Conservation (phyloP, 1,140 invertebrate species). For the Protaetia brevitarsis region DNA sequence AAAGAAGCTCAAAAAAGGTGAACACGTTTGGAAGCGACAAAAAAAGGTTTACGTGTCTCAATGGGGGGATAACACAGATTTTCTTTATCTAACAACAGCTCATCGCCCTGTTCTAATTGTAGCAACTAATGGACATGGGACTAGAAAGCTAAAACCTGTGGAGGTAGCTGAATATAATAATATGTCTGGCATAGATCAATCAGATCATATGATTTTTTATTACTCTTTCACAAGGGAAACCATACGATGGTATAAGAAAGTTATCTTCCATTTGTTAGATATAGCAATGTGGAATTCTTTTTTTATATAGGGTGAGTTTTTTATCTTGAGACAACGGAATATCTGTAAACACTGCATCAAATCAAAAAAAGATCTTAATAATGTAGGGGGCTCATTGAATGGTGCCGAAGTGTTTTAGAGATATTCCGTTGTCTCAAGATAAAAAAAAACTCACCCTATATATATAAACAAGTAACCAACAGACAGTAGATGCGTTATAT, state of each 20-base stretch:
- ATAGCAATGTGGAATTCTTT: constrained; percentile 17
- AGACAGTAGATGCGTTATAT: not conserved
- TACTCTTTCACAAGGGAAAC: not conserved
- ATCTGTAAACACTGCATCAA: no score
- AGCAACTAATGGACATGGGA: constrained; percentile 13
- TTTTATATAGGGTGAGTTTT: no score
- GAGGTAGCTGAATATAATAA: constrained; percentile 8
- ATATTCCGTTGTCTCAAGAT: no score
- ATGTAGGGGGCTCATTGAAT: no score
- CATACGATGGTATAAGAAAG: constrained; percentile 25
- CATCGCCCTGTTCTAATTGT: constrained; percentile 20
- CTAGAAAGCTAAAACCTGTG: constrained; percentile 20
- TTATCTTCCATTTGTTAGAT: constrained; percentile 23
- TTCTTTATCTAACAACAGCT: constrained; percentile 23
- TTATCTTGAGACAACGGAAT: no score
- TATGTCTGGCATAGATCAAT: constrained; percentile 10
- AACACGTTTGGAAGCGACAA: constrained; percentile 36
- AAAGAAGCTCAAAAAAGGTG: constrained; percentile 32
- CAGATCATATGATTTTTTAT: no score
- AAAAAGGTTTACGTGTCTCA: not conserved
- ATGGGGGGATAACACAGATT: constrained; percentile 28
- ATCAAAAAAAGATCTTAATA: no score
- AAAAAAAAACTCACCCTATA: no score
- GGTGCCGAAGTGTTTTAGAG: no score
- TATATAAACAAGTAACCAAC: not conserved